Evolutionary conservation across 2,113 vertebrate genomes (phyloP).

Genomic region (Dicentrarchus labrax): DNA sequence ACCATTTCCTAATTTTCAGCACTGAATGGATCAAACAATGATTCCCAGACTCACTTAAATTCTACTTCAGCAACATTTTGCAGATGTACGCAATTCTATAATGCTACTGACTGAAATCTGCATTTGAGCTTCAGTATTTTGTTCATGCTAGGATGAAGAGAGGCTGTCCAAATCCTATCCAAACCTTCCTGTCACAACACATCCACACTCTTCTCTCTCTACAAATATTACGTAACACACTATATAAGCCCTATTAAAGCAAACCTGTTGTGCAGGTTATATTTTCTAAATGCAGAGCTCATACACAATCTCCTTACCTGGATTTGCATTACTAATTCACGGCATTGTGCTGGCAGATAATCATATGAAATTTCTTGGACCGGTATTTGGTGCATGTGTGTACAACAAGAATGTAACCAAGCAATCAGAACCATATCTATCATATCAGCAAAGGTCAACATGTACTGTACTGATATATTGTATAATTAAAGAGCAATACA

Average conservation of each 20-base stretch:
- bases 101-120: neutral
- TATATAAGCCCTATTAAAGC: neutral
- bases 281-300: neutral
- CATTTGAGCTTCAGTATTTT: constrained; percentile 9
- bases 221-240: neutral
- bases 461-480: no score
- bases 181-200: constrained; percentile 8
- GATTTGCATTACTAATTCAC: constrained; percentile 11
- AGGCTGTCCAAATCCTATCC: constrained; percentile 1
- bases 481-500: no score
- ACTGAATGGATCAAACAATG: neutral
- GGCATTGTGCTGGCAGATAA: neutral
- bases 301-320: constrained; percentile 7
- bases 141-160: neutral
- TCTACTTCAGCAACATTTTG: neutral
- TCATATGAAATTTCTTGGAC: neutral
- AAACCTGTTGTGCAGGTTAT: neutral
- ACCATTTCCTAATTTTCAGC: neutral
- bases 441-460: no score
- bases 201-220: neutral
- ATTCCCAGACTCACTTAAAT: neutral
- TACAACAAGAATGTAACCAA: no score
- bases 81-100: neutral
- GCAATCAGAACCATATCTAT: no score
- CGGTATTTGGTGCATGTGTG: no score